phyloP scores from a whole-genome alignment of 64 coral and sea anemone genomes.

The Catalaphyllia jardinei region DNA sequence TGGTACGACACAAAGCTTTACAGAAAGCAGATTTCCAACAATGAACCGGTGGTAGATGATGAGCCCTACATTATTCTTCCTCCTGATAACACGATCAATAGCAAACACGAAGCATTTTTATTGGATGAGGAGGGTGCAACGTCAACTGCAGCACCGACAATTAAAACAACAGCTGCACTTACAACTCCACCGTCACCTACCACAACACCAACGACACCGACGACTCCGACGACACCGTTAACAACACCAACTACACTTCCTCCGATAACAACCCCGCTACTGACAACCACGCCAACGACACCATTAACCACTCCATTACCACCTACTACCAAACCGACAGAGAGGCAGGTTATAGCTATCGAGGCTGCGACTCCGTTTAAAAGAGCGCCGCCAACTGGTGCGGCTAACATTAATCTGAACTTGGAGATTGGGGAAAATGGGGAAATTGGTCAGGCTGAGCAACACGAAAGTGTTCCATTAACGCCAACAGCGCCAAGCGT shows the following conservation, averaged over 20 bases:
- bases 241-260: background rate
- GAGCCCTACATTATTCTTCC: constrained; percentile 32
- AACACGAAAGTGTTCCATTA: background rate
- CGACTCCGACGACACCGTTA: background rate
- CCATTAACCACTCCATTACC: background rate
- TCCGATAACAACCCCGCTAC: background rate
- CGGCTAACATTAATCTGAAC: constrained; percentile 35
- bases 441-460: background rate
- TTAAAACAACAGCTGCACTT: background rate
- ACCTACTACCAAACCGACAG: constrained; percentile 12
- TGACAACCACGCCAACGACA: constrained; percentile 5
- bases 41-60: constrained; percentile 13
- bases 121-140: constrained; percentile 14
- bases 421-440: constrained; percentile 2
- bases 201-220: constrained; percentile 1
- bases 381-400: background rate
- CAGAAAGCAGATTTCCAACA: constrained; percentile 28
- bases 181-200: background rate
- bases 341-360: constrained; percentile 5
- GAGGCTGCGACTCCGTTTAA: constrained; percentile 10
- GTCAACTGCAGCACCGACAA: background rate
- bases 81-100: constrained; percentile 35
- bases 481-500: background rate
- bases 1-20: constrained; percentile 7
- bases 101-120: constrained; percentile 15